Evolutionary conservation across 2,113 vertebrate genomes (phyloP).

Genomic region (Chrysemys picta): DNA sequence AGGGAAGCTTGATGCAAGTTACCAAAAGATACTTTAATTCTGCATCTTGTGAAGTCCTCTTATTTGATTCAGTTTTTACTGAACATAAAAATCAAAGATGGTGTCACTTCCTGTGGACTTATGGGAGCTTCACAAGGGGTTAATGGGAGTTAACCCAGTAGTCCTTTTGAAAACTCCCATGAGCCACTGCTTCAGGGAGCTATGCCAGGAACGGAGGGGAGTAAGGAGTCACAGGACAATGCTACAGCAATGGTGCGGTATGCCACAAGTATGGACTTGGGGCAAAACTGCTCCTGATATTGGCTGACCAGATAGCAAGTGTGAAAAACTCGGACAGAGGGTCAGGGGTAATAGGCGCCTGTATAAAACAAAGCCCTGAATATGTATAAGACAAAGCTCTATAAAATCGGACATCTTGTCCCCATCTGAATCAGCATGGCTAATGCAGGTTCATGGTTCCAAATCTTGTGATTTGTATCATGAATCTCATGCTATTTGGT

Average conservation of each 20-base stretch:
- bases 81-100: background rate
- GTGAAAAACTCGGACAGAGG: background rate
- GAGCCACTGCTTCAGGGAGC: background rate
- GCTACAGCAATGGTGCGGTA: background rate
- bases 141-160: background rate
- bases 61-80: background rate
- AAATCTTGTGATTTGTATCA: background rate
- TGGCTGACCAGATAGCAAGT: background rate
- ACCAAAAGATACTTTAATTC: background rate
- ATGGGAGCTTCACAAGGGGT: background rate
- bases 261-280: background rate
- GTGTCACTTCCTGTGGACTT: background rate
- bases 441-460: background rate
- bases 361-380: background rate
- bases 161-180: background rate
- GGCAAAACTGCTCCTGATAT: background rate
- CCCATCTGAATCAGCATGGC: background rate
- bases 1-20: background rate
- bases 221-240: background rate
- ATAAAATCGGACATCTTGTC: background rate
- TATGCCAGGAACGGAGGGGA: background rate
- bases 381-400: no score
- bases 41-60: background rate
- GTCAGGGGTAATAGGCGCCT: background rate
- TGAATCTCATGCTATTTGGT: background rate